Evolutionary conservation across 2,113 vertebrate genomes (phyloP), one percentile per base, ranked within the genome.

Genomic region (Isichthys henryi): DNA sequence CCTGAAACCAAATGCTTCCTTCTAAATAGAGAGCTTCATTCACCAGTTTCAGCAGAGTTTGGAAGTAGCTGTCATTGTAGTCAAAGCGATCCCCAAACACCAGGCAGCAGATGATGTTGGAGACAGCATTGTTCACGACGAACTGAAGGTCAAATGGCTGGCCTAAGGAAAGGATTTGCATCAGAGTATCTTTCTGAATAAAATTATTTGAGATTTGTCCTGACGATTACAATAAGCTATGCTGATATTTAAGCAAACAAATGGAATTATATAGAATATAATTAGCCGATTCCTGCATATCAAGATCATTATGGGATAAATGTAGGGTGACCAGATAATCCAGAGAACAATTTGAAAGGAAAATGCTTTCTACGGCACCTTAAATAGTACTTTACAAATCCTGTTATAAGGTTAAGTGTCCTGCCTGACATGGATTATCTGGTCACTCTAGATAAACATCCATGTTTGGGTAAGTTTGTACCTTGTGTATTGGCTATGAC

Each of bases 1-100:
- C 96, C 89, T 94, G 94, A 88, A 92, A 92, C 89, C 95, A 84
- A 84, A 84, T 21, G 19, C 21, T 62, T 62, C 56, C 56, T 62
- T 62, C 56, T 62, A 62, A 62, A 62, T n/a, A 62, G 6, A 62
- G n/a, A 62, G 23, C 56, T 62, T 62, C 56, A 62, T 62, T 62
- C 7, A 62, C 8, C 56, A 62, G 2, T 2, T 62, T 62, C 56
- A 62, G 23, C 56, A 62, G 56, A n/a, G 56, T 62, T 62, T n/a
- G 56, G 23, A 62, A 62, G 56, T 62, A 62, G 56, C 21, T n/a
- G 56, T 62, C 56, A 62, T 62, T 62, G 56, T 62, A 62, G 21
- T 62, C 56, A 62, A 62, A 62, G 56, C 56, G 56, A 62, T 62
- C 56, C 56, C 56, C 56, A 62, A 62, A 62, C 21, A 62, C 7